Base-by-base conservation (phyloP, 2,888 invertebrate species). In the Sphinx pinastri region DNA sequence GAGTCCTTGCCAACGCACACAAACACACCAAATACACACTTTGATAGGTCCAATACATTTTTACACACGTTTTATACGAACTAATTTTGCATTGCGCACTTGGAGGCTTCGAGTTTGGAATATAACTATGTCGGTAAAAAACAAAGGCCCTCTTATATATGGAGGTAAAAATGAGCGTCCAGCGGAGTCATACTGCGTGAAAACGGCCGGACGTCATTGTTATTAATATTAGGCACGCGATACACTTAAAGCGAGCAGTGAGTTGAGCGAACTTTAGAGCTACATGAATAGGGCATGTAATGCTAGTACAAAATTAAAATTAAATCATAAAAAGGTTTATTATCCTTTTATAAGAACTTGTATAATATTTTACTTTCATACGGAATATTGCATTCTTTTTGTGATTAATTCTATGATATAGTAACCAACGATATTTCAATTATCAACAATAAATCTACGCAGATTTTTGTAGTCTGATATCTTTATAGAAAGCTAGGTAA, bases 161-260 rank as follows among this genome's bases (percentile, higher is more conserved):
- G 88, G 86, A 88, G 91, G 88, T 89, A 85, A 88, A 91, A 90
- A 86, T 88, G 89, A 88, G 81, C 89, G 87, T 84, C 85, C 84
- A 84, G 82, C 83, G 86, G 80, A 90, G 82, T 80, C 87, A 88
- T 76, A 75, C 83, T 86, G 91, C 93, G 94, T 89, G 93, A 92
- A 92, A 92, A 92, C 86, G 88, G 74, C 85, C 92, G 91, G 92
- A 93, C 90, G 92, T 90, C 93, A 93, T 93, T 94, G 94, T 94
- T 93, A 90, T 93, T 89, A 88, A 83, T 77, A 75, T 78, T 80
- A 83, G 79, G 85, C 1, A 19, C 49, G 78, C 71, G 6, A 0
- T n/a, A 69, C 77, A 88, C 70, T 74, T n/a, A n/a, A 58, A 75
- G 83, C 71, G 74, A 55, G 71, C 57, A 70, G 45, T 60, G 69